Evolutionary conservation across 2,797 vertebrate species (phyloP).

Genomic region (Arnoldichthys spilopterus): DNA sequence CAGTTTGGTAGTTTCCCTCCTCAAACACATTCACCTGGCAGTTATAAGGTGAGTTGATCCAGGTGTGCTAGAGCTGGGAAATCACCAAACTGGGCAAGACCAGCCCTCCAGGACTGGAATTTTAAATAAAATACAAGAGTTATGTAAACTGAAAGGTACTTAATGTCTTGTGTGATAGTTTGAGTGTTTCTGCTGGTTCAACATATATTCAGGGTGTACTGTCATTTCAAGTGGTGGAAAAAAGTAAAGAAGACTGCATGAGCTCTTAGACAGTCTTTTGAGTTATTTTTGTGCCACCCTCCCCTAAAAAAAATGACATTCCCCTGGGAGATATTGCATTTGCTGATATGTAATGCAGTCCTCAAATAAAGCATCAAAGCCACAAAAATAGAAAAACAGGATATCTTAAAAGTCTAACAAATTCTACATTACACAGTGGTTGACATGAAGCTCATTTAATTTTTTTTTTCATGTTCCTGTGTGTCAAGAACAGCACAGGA

Average conservation of each 20-base stretch:
- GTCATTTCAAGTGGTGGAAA: constrained; percentile 18
- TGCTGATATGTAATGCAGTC: constrained; percentile 43
- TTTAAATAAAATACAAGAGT: too few relatives aligned
- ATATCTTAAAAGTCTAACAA: constrained; percentile 30
- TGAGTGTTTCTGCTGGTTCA: not conserved
- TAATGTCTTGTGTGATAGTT: too few relatives aligned
- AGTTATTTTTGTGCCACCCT: constrained; percentile 50
- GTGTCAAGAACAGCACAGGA: constrained; percentile 42
- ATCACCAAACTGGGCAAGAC: too few relatives aligned
- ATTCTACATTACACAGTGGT: constrained; percentile 44
- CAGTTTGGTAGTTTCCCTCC: too few relatives aligned
- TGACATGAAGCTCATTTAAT: constrained; percentile 47
- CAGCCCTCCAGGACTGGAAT: too few relatives aligned
- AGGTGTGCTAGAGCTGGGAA: too few relatives aligned
- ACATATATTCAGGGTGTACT: constrained; percentile 27
- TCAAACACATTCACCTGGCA: too few relatives aligned
- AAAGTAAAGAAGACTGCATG: constrained; percentile 4
- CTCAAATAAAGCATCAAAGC: constrained; percentile 42
- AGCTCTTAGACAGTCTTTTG: constrained; percentile 38
- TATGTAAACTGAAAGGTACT: too few relatives aligned
- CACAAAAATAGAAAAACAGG: constrained; percentile 42
- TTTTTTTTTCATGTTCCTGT: constrained; percentile 43
- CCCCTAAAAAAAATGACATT: constrained; percentile 33
- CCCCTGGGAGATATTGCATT: constrained; percentile 50
- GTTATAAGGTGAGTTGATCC: too few relatives aligned